Evolutionary conservation across 1,140 invertebrate genomes (phyloP).

Genomic region (Pseudomyrmex pallidus): DNA sequence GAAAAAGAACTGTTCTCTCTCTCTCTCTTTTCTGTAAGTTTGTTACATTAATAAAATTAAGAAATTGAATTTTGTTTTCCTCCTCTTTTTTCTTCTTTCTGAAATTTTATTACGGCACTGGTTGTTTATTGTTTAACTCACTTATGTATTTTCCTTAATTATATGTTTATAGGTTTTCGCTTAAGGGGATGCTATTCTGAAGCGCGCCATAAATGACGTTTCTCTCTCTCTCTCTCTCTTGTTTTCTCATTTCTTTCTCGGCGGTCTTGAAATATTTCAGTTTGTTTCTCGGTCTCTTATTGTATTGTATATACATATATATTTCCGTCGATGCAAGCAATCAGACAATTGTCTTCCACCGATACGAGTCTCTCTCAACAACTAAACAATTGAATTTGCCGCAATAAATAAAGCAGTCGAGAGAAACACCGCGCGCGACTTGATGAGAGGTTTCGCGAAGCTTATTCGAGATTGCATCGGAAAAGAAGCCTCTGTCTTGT

Average conservation of each 20-base stretch:
- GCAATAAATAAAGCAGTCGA: background rate
- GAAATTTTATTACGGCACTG: too few relatives aligned
- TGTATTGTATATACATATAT: background rate
- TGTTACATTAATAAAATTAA: too few relatives aligned
- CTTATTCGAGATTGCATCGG: background rate
- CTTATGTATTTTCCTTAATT: too few relatives aligned
- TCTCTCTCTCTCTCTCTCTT: too few relatives aligned
- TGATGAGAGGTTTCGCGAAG: background rate
- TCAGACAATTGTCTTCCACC: background rate
- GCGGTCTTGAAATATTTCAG: background rate
- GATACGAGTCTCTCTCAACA: background rate
- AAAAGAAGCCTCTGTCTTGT: constrained; percentile 20
- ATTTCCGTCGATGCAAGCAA: background rate
- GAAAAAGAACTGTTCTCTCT: too few relatives aligned
- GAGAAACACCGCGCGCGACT: background rate
- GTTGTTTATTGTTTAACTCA: too few relatives aligned
- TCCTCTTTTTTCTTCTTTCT: too few relatives aligned
- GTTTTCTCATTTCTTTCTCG: background rate
- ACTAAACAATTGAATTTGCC: constrained; percentile 8
- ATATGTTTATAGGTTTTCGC: too few relatives aligned
- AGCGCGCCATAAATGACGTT: too few relatives aligned
- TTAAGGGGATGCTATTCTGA: too few relatives aligned
- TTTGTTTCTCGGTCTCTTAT: background rate
- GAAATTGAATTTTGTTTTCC: too few relatives aligned
- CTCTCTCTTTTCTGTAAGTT: too few relatives aligned